phyloP scores from a whole-genome alignment of 2,888 invertebrate species.

The Pherbina coryleti region DNA sequence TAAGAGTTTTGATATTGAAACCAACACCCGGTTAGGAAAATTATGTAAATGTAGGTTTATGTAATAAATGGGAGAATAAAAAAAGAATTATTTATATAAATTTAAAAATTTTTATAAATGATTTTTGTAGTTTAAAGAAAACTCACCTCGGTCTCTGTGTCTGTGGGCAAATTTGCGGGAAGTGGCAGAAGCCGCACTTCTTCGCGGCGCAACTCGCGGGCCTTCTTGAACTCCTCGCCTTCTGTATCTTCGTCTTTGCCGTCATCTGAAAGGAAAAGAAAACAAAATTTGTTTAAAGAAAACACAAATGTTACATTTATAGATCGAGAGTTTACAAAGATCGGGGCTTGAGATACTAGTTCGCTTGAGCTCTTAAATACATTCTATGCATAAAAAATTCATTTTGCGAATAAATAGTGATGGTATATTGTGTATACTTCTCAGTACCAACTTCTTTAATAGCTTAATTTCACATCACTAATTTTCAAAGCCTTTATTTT shows the following conservation, averaged over 20 bases:
- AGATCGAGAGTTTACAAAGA: no score
- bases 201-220: conserved; percentile 76
- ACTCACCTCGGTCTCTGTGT: conserved; percentile 80
- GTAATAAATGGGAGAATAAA: conserved; percentile 45
- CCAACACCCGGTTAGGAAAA: conserved; percentile 58
- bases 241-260: conserved; percentile 82
- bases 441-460: no score
- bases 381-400: no score
- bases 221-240: conserved; percentile 77
- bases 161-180: conserved; percentile 74
- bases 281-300: conserved; percentile 1
- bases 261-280: conserved; percentile 62
- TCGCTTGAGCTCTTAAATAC: no score
- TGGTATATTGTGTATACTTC: no score
- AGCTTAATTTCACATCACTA: no score
- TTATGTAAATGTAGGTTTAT: conserved; percentile 43
- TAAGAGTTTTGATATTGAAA: conserved; percentile 50
- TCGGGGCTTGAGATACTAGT: no score
- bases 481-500: no score
- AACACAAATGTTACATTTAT: no score
- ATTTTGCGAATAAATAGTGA: no score
- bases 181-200: conserved; percentile 78
- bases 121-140: conserved; percentile 42
- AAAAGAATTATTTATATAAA: conserved; percentile 53
- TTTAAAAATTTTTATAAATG: conserved; percentile 33